phyloP scores from a whole-genome alignment of 2,888 invertebrate genomes.

The Cryptus viduatorius region DNA sequence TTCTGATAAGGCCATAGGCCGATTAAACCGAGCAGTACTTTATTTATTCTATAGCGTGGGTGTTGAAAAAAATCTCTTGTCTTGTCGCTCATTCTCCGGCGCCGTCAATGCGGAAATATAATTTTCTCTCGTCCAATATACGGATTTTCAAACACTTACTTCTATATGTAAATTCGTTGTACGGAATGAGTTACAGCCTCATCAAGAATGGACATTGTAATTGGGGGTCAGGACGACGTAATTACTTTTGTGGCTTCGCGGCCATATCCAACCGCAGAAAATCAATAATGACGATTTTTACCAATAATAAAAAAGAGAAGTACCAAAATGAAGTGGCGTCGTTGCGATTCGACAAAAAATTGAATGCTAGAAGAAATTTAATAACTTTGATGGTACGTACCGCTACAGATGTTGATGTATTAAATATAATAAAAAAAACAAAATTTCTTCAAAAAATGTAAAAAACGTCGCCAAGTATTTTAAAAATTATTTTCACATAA shows the following conservation, averaged over 20 bases:
- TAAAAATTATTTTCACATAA: too few relatives aligned
- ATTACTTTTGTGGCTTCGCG: not conserved
- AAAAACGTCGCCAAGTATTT: too few relatives aligned
- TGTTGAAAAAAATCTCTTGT: slow-evolving; percentile 2
- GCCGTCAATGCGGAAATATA: not conserved
- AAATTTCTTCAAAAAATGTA: too few relatives aligned
- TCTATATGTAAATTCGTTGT: not conserved
- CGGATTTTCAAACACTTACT: not conserved
- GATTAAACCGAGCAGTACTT: not conserved
- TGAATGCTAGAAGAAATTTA: too few relatives aligned
- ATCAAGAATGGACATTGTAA: slow-evolving; percentile 8
- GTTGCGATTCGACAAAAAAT: too few relatives aligned
- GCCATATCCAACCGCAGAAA: not conserved
- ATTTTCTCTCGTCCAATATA: not conserved
- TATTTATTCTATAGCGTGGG: slow-evolving; percentile 9
- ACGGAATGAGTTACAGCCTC: not conserved
- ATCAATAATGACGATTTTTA: not conserved
- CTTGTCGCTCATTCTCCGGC: not conserved
- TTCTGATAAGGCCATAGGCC: slow-evolving; percentile 28
- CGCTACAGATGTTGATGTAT: too few relatives aligned
- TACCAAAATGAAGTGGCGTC: too few relatives aligned
- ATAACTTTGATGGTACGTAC: too few relatives aligned
- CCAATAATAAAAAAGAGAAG: not conserved
- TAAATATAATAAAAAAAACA: too few relatives aligned
- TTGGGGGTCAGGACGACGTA: not conserved